Conservation (phyloP, 2,113 vertebrate species). For the Hydrolagus affinis region DNA sequence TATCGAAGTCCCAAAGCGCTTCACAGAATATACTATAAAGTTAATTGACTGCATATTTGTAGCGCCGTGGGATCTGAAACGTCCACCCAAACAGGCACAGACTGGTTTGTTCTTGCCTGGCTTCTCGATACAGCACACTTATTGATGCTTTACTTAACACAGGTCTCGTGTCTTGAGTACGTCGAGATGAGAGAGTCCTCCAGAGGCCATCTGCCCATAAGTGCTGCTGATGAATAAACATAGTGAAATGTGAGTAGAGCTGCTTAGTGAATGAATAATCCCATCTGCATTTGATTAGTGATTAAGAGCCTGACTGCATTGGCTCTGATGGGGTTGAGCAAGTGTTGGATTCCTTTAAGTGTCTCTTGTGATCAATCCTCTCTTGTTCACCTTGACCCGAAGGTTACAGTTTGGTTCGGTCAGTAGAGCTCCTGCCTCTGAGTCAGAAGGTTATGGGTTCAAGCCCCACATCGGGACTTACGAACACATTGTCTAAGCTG, state of each 20-base stretch:
- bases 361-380: not conserved
- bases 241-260: slow-evolving; percentile 27
- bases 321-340: not conserved
- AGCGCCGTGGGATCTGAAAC: too few species aligned
- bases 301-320: not conserved
- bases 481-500: not conserved
- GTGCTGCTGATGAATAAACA: slow-evolving; percentile 45
- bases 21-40: too few species aligned
- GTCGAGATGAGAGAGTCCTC: slow-evolving; percentile 39
- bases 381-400: too few species aligned
- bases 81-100: too few species aligned
- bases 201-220: slow-evolving; percentile 41
- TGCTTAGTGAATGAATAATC: not conserved
- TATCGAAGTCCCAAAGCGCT: too few species aligned
- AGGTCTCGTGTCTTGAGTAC: slow-evolving; percentile 35
- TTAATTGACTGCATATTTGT: too few species aligned
- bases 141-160: slow-evolving; percentile 48
- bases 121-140: slow-evolving; percentile 36
- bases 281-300: not conserved
- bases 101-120: not conserved
- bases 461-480: not conserved
- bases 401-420: not conserved
- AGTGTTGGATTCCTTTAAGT: not conserved
- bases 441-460: not conserved
- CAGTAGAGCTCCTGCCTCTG: not conserved